Base-by-base conservation (phyloP, 2,797 vertebrate species). In the Kryptopterus vitreolus region DNA sequence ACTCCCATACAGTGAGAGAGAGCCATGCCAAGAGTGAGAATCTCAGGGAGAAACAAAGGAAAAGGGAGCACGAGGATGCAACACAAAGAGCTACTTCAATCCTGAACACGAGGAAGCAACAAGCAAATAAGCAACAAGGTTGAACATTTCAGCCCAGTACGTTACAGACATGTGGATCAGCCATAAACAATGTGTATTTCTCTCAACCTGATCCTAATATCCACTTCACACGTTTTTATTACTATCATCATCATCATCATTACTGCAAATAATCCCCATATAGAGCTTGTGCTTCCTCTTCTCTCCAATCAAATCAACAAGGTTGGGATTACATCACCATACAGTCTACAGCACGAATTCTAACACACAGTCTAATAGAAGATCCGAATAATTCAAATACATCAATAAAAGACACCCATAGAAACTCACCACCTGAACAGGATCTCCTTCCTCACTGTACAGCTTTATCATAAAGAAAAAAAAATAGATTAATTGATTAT, bases 361-460 rank as follows among this genome's bases (percentile, higher is more conserved):
- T 9, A 13, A 65, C 22, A 55, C 52, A 31, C 29, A 73, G 59
- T 3, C 2, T 16, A 59, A 9, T 58, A 73, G 22, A 4, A 38
- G 38, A 43, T 9, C 13, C 50, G 1, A 11, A 20, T 7, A 66
- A 20, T 22, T n/a, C 43, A 59, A 33, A 38, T 35, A 10, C n/a
- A n/a, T n/a, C n/a, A n/a, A n/a, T n/a, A n/a, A n/a, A n/a, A n/a
- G 22, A 16, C 18, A 46, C 15, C 2, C 38, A 73, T 22, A 24
- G 72, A 76, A 63, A 92, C 93, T 93, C 90, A 94, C 93, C 93
- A 90, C 91, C 91, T 90, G 90, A 86, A 82, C 86, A 87, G 80
- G 90, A 84, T 71, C 87, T 81, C 84, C 82, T 83, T 38, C 87
- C 83, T 85, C 88, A 84, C 43, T 82, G 85, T 86, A 87, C 88